phyloP scores from a whole-genome alignment of 2,797 vertebrate species.

The Sebastes hopkinsi region DNA sequence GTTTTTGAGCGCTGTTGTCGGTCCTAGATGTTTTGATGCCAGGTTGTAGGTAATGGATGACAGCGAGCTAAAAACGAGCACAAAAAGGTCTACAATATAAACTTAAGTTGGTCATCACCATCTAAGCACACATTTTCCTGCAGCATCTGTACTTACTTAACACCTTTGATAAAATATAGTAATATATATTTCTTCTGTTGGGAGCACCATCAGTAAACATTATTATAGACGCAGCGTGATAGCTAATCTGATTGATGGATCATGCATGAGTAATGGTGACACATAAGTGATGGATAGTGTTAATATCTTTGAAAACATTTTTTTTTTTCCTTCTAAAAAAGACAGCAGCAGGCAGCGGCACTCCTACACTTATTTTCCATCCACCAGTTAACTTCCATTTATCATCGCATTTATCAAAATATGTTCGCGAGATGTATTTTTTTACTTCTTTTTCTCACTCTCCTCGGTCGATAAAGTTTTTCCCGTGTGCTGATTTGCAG shows the following conservation, averaged over 20 bases:
- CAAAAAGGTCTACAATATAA: neutral
- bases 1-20: neutral
- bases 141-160: slow-evolving; percentile 38
- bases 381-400: slow-evolving; percentile 68
- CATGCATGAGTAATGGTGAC: slow-evolving; percentile 67
- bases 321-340: slow-evolving; percentile 37
- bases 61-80: neutral
- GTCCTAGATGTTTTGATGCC: neutral
- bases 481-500: slow-evolving; percentile 58
- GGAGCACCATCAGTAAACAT: slow-evolving; percentile 68
- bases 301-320: slow-evolving; percentile 72
- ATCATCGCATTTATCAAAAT: slow-evolving; percentile 72
- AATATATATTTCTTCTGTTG: slow-evolving; percentile 45
- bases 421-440: slow-evolving; percentile 40
- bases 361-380: slow-evolving; percentile 57
- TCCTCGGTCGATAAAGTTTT: slow-evolving; percentile 55
- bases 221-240: slow-evolving; percentile 56
- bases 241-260: slow-evolving; percentile 73
- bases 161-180: slow-evolving; percentile 57
- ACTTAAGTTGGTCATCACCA: neutral
- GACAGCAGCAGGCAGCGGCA: slow-evolving; percentile 33
- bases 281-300: slow-evolving; percentile 73
- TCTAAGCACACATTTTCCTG: neutral
- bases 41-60: slow-evolving; percentile 21
- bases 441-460: slow-evolving; percentile 34